These are phyloP conservation scores for Python bivittatus DNA, from an alignment of 2,113 vertebrate genomes.

Conservation along the genomic window DNA sequence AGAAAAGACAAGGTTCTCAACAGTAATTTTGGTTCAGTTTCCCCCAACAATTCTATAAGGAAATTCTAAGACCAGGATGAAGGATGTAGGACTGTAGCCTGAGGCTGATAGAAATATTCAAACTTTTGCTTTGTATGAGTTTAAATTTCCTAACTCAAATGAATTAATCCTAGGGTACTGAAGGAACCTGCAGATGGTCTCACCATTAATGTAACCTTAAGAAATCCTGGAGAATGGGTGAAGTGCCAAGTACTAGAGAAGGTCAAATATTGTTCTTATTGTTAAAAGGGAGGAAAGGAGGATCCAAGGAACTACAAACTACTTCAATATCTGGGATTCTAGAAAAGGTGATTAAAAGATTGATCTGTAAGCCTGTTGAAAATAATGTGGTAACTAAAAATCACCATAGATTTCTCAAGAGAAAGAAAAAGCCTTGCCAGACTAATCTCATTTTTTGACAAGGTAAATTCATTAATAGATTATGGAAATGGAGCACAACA, in stretches of 20 bases:
- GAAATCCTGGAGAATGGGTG: background rate
- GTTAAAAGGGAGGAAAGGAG: background rate
- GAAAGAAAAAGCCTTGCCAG: background rate
- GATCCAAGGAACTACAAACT: background rate
- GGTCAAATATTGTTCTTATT: background rate
- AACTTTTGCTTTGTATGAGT: background rate
- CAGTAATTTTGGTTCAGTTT: background rate
- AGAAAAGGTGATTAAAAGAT: background rate
- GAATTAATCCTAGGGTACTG: background rate
- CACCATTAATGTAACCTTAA: background rate
- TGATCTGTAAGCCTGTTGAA: background rate
- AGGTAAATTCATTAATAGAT: background rate
- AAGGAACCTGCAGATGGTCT: background rate
- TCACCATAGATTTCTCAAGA: background rate
- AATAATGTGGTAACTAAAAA: background rate
- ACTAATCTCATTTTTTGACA: background rate
- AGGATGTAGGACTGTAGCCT: background rate
- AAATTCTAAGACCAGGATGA: background rate
- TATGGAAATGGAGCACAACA: background rate
- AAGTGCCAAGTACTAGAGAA: background rate
- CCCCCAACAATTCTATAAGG: background rate
- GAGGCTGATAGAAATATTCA: background rate
- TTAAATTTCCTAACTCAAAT: background rate
- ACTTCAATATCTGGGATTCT: background rate
- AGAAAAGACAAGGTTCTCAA: background rate